phyloP scores from a whole-genome alignment of 2,797 vertebrate genomes.

The Pogonophryne albipinna region DNA sequence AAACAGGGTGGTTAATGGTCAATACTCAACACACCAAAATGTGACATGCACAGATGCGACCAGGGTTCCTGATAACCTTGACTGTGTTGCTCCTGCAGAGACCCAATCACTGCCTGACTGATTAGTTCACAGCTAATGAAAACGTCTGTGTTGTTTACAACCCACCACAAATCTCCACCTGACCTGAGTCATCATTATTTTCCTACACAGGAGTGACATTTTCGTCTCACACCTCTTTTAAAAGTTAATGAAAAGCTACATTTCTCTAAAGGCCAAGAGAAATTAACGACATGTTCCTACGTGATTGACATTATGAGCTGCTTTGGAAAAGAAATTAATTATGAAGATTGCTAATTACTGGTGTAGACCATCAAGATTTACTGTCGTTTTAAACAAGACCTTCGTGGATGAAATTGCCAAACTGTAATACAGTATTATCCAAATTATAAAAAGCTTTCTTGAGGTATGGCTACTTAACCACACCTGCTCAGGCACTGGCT shows the following conservation, averaged over 20 bases:
- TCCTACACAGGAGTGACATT: conserved; percentile 34
- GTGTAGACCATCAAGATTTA: conserved; percentile 27
- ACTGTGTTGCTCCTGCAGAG: conserved; percentile 39
- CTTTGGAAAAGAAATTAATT: conserved; percentile 58
- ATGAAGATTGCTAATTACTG: conserved; percentile 57
- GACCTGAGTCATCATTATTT: conserved; percentile 52
- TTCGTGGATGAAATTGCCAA: conserved; percentile 10
- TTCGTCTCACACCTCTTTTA: conserved; percentile 57
- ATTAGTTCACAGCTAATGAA: conserved; percentile 75
- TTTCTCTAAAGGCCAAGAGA: conserved; percentile 57
- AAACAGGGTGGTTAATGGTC: conserved; percentile 35
- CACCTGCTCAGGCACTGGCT: conserved; percentile 55
- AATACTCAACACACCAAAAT: conserved; percentile 30
- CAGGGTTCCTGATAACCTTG: conserved; percentile 60
- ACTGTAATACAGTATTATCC: neutral
- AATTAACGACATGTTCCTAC: conserved; percentile 59
- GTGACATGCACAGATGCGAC: conserved; percentile 49
- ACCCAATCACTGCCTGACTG: conserved; percentile 59
- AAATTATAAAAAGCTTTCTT: conserved; percentile 8
- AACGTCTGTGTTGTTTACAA: conserved; percentile 70
- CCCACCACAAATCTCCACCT: conserved; percentile 66
- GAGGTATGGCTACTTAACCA: conserved; percentile 17
- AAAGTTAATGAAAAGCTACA: conserved; percentile 74
- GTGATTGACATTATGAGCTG: conserved; percentile 54
- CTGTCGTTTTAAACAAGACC: conserved; percentile 1